Base-by-base conservation (phyloP, 2,113 vertebrate species). In the Capra hircus region DNA sequence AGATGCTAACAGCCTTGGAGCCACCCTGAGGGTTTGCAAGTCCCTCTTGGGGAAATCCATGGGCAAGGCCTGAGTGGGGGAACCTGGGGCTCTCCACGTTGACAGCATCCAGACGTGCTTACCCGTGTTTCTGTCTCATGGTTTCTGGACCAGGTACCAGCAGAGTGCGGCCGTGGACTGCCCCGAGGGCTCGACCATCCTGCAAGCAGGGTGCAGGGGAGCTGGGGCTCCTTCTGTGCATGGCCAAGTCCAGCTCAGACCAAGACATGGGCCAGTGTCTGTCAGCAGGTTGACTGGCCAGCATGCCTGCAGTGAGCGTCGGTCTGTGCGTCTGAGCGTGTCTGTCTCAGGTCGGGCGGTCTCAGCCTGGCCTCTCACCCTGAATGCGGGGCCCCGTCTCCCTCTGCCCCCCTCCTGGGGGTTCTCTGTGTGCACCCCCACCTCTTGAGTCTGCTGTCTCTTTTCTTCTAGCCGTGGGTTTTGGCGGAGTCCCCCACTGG, bases 181-280 rank as follows among this genome's bases (percentile, higher is more conserved):
- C 8, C 6, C 1, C 1, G 40, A 1, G 25, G 52, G n/a, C 33
- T 53, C 15, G 5, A 17, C 7, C 11, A 12, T 82, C 78, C 17
- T 53, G 45, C 2, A 14, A 30, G 83, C 23, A 8, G 5, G 30
- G 28, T 45, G 7, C 27, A n/a, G 43, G 45, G 27, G 5, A 19
- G 9, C 12, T 27, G 0, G 36, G 14, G 48, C 15, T 88, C 62
- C 59, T 48, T 36, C 30, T 0, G 1, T 2, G 1, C 0, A 1
- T 25, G 55, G 53, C 93, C 11, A n/a, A 33, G 53, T 52, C n/a
- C 2, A 2, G 36, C 48, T 11, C 48, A 1, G 27, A 13, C 10
- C 43, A 17, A 1, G 40, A 1, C 8, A 6, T 0, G 10, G 36
- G 78, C 60, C 9, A 2, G 28, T 28, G 15, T 78, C 9, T 13